A percentile compares a stretch with the other conserved stretches of the same genome.
Evolutionary conservation across 2,888 invertebrate species (phyloP).

Genomic region (Limnephilus rhombicus): DNA sequence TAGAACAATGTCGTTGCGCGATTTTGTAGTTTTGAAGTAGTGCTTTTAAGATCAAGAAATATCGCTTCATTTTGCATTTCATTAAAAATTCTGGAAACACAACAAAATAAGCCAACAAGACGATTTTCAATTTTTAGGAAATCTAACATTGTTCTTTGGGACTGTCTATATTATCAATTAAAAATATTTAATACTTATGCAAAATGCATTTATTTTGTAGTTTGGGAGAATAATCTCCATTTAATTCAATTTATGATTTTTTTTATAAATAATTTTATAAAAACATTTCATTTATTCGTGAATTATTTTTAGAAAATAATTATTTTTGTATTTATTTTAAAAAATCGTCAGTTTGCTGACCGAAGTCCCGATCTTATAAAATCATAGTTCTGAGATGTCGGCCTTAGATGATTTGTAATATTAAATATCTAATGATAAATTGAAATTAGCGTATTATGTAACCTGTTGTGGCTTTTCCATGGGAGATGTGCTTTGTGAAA

Average conservation of each 20-base stretch:
- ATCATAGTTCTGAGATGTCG: too few relatives aligned
- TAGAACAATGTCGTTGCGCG: too few relatives aligned
- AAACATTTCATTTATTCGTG: not conserved
- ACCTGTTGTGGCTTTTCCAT: not conserved
- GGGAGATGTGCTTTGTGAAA: not conserved
- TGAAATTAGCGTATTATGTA: not conserved
- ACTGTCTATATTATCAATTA: not conserved
- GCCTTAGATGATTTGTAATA: too few relatives aligned
- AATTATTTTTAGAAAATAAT: not conserved
- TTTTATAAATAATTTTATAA: not conserved
- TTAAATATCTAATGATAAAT: not conserved
- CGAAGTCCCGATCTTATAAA: not conserved
- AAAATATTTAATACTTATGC: not conserved
- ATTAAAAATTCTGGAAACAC: too few relatives aligned
- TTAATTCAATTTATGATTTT: not conserved
- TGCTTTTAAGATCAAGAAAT: too few relatives aligned
- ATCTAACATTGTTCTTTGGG: too few relatives aligned
- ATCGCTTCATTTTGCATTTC: too few relatives aligned
- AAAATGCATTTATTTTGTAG: not conserved
- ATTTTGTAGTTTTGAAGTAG: too few relatives aligned
- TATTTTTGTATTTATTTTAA: not conserved
- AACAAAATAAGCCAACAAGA: too few relatives aligned
- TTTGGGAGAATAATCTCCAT: not conserved
- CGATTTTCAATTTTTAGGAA: too few relatives aligned
- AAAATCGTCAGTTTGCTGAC: not conserved